Evolutionary conservation across 2,797 vertebrate species (phyloP).

Genomic region (Loris lydekkerianus): DNA sequence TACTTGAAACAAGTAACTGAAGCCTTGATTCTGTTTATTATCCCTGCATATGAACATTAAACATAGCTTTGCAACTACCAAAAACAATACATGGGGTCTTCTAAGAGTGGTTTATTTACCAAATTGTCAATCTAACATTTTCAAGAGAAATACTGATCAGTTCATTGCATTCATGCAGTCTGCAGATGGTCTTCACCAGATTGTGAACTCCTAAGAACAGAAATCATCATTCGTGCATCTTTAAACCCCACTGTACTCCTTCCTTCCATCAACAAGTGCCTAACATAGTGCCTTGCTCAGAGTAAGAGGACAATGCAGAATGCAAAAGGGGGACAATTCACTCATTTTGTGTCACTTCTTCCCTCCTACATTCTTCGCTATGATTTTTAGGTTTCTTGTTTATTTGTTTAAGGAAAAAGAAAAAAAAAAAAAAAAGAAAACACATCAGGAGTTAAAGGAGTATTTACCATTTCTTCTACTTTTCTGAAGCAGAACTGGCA

Average conservation of each 20-base stretch:
- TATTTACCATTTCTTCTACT: conserved; percentile 13
- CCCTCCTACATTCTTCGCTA: neutral
- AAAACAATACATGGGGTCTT: conserved; percentile 7
- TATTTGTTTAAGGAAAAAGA: conserved; percentile 22
- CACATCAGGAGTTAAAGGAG: neutral
- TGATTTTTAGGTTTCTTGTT: conserved; percentile 19
- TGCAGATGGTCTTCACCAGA: neutral
- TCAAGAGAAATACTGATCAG: conserved; percentile 17
- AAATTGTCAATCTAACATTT: neutral
- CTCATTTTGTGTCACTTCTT: neutral
- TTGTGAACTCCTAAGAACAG: neutral
- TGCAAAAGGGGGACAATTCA: conserved; percentile 45
- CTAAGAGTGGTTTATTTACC: neutral
- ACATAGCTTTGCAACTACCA: neutral
- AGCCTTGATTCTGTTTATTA: conserved; percentile 6
- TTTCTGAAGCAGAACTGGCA: conserved; percentile 53
- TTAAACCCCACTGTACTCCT: neutral
- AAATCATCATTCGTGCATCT: neutral
- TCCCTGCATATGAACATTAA: neutral
- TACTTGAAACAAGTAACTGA: conserved; percentile 44
- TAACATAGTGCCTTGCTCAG: neutral
- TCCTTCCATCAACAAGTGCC: neutral
- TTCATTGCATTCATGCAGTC: neutral
- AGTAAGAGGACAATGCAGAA: conserved; percentile 58
- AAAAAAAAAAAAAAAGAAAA: neutral